phyloP scores from a whole-genome alignment of 2,113 vertebrate species.

The Corythornis cristatus region DNA sequence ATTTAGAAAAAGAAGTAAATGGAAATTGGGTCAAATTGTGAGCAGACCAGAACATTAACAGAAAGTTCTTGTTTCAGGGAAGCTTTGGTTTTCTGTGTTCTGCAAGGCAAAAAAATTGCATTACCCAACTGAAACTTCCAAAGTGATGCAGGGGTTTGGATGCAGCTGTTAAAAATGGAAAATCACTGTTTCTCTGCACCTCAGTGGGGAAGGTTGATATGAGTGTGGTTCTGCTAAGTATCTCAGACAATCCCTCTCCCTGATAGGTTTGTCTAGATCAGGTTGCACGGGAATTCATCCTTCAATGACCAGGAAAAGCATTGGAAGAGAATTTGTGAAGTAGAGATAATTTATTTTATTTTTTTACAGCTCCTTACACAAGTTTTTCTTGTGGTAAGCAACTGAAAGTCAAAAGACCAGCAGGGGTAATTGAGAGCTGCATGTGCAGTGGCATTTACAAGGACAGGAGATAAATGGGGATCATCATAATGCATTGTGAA shows the following conservation, averaged over 20 bases:
- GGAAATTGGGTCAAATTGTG: background rate
- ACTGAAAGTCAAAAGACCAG: background rate
- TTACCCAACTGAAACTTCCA: background rate
- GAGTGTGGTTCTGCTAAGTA: background rate
- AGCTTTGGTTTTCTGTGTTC: background rate
- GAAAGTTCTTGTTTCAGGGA: background rate
- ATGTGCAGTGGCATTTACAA: background rate
- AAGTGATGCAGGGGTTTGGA: background rate
- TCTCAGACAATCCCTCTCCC: background rate
- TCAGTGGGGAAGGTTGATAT: background rate
- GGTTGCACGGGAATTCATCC: too few relatives aligned
- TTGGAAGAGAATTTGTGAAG: background rate
- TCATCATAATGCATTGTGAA: conserved; percentile 47
- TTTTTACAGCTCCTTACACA: background rate
- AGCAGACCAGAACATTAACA: background rate
- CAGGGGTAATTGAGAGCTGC: conserved; percentile 9
- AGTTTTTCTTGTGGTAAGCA: background rate
- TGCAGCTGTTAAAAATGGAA: background rate
- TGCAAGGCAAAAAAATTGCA: background rate
- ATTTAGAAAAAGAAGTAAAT: background rate
- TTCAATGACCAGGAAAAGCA: background rate
- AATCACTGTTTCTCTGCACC: background rate
- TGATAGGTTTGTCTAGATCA: too few relatives aligned
- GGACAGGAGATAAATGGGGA: conserved; percentile 42
- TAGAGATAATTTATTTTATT: background rate